Conservation (phyloP, 2,888 invertebrate genomes). For the Phalera bucephala region DNA sequence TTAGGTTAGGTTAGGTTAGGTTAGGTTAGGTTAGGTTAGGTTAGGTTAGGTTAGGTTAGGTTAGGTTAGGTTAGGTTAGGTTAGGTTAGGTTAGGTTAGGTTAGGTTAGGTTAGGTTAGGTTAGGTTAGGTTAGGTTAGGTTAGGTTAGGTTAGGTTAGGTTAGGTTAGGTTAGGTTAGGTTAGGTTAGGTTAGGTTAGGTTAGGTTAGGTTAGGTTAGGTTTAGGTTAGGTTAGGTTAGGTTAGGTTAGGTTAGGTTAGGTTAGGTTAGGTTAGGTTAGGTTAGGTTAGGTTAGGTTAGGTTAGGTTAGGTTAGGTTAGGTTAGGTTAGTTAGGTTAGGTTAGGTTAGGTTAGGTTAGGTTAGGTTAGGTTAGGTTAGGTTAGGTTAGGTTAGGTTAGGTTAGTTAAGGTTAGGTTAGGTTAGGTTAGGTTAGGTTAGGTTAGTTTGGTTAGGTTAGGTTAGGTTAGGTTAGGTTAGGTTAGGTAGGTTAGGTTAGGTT, state of each 20-base stretch:
- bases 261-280: slow-evolving; percentile 18
- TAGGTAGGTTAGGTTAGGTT: no score
- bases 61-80: no score
- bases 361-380: slow-evolving; percentile 20
- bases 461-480: slow-evolving; percentile 18
- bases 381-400: slow-evolving; percentile 12
- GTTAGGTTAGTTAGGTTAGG: slow-evolving; percentile 20
- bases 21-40: no score
- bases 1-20: no score
- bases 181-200: slow-evolving; percentile 20
- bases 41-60: no score
- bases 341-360: slow-evolving; percentile 21
- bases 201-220: slow-evolving; percentile 18
- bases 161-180: slow-evolving; percentile 17
- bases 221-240: no score
- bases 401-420: no score
- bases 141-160: slow-evolving; percentile 14
- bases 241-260: slow-evolving; percentile 15
- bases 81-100: no score
- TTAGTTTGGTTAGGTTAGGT: slow-evolving; percentile 18
- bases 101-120: slow-evolving; percentile 19
- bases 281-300: slow-evolving; percentile 20
- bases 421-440: slow-evolving; percentile 19
- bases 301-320: slow-evolving; percentile 21
- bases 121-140: slow-evolving; percentile 17